These are phyloP conservation scores for Zaprionus ghesquierei DNA, from an alignment of 1,140 invertebrate species.

Conservation along the genomic window DNA sequence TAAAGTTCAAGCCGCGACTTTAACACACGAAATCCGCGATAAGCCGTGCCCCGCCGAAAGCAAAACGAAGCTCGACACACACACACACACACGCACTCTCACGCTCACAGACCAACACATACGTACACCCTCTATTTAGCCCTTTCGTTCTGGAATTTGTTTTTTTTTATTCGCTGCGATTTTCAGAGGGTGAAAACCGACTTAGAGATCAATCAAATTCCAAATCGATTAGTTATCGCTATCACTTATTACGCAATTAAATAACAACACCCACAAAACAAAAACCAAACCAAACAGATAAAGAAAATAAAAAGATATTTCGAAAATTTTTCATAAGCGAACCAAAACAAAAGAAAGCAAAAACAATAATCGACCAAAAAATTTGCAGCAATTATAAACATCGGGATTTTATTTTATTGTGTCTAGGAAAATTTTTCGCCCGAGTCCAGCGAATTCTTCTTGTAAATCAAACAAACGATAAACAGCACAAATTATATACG, in stretches of 20 bases:
- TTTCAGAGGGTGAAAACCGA: conserved; percentile 32
- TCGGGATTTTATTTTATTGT: conserved; percentile 18
- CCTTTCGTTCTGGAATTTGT: background rate
- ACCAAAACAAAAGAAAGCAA: background rate
- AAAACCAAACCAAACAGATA: background rate
- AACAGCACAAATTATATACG: conserved; percentile 1
- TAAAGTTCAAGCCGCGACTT: conserved; percentile 81
- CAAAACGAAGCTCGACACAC: conserved; percentile 15
- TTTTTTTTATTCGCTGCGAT: conserved; percentile 27
- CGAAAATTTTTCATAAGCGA: background rate
- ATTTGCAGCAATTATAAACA: conserved; percentile 29
- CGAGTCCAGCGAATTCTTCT: background rate
- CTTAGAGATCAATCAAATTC: background rate
- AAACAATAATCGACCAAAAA: background rate
- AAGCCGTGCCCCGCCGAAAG: conserved; percentile 47
- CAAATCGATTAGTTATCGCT: background rate
- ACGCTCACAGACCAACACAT: background rate
- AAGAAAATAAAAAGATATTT: conserved; percentile 1
- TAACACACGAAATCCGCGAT: conserved; percentile 75
- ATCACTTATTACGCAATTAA: too few relatives aligned
- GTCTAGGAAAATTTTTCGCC: conserved; percentile 5
- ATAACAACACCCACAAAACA: background rate
- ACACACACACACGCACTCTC: background rate
- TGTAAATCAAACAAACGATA: conserved; percentile 28
- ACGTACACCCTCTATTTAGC: background rate